Conservation (phyloP, 1,140 invertebrate genomes). For the Spodoptera frugiperda region DNA sequence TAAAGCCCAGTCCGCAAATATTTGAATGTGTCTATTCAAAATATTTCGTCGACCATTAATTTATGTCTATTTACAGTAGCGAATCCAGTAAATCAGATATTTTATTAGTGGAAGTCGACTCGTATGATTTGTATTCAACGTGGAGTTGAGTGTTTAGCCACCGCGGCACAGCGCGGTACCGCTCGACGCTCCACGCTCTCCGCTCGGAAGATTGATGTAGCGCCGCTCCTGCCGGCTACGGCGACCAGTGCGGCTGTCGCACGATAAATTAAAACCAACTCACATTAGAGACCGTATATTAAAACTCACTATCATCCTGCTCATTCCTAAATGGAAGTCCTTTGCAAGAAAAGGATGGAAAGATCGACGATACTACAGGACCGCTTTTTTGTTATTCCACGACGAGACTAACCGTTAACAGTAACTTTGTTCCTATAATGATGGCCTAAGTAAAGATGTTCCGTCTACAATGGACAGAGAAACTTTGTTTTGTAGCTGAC, state of each 20-base stretch:
- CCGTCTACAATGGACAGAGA: slow-evolving; percentile 47
- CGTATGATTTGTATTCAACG: slow-evolving; percentile 64
- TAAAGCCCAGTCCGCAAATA: slow-evolving; percentile 10
- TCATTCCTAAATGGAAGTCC: slow-evolving; percentile 59
- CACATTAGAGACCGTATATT: slow-evolving; percentile 76
- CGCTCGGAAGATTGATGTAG: slow-evolving; percentile 78
- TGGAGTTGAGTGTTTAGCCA: slow-evolving; percentile 61
- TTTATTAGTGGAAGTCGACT: slow-evolving; percentile 31
- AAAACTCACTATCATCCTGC: slow-evolving; percentile 70
- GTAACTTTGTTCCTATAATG: slow-evolving; percentile 78
- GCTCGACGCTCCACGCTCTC: slow-evolving; percentile 50
- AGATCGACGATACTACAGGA: slow-evolving; percentile 70
- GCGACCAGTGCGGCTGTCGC: slow-evolving; percentile 76
- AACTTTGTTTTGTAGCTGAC: slow-evolving; percentile 47
- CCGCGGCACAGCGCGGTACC: slow-evolving; percentile 34
- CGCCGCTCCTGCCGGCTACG: slow-evolving; percentile 68
- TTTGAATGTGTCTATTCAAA: slow-evolving; percentile 36
- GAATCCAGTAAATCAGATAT: slow-evolving; percentile 42
- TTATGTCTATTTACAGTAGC: slow-evolving; percentile 24
- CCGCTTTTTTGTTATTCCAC: slow-evolving; percentile 81
- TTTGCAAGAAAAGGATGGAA: slow-evolving; percentile 70
- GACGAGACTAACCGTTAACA: slow-evolving; percentile 77
- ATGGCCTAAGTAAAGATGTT: slow-evolving; percentile 64
- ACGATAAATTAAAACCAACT: slow-evolving; percentile 83
- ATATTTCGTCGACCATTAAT: slow-evolving; percentile 10